Conservation (phyloP, 2,113 vertebrate species). For the Bombycilla garrulus region DNA sequence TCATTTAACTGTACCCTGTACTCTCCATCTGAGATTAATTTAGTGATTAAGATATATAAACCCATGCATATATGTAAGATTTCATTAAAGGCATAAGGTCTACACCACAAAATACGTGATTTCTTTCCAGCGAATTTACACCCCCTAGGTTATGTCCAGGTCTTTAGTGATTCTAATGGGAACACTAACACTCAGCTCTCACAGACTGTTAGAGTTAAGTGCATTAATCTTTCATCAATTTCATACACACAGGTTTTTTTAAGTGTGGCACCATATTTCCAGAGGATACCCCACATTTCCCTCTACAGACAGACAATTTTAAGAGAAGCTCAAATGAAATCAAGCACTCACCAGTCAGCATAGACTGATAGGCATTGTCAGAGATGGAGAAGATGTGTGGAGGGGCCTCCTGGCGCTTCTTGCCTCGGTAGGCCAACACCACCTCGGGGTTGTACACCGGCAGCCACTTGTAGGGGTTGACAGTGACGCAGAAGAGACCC, state of each 20-base stretch:
- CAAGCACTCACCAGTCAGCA: conserved; percentile 70
- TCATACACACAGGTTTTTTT: fast-evolving
- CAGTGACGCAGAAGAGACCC: conserved; percentile 54
- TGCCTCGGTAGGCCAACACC: conserved; percentile 77
- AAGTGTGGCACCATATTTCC: neutral
- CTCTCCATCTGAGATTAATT: neutral
- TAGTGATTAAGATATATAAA: neutral
- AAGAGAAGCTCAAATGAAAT: neutral
- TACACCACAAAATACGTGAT: neutral
- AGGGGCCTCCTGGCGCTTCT: conserved; percentile 76
- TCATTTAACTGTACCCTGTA: neutral
- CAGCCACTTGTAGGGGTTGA: conserved; percentile 85
- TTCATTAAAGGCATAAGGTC: neutral
- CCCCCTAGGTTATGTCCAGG: neutral
- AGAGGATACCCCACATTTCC: neutral
- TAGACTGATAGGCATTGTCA: conserved; percentile 74
- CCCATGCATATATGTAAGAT: neutral
- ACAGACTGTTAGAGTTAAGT: neutral
- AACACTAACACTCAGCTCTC: neutral
- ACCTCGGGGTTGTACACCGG: conserved; percentile 82
- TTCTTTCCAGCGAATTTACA: neutral
- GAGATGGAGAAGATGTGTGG: conserved; percentile 81
- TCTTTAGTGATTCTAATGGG: neutral
- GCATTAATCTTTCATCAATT: neutral
- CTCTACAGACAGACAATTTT: neutral